Base-by-base conservation (phyloP, 1,140 invertebrate species). In the Sycophila sp. region DNA sequence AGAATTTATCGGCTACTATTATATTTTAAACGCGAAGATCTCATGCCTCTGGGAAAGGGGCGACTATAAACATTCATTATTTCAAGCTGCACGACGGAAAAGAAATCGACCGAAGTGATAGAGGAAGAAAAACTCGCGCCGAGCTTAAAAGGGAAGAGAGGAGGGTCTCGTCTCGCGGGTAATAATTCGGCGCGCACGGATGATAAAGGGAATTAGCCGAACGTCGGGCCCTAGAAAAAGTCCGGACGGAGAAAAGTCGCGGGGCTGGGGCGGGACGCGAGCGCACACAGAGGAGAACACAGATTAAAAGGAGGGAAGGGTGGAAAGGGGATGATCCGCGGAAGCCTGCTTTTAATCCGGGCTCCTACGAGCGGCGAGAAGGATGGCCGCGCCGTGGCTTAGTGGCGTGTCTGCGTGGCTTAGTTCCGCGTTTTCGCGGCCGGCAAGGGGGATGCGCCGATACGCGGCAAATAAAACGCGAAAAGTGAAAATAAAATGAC, bases 401-500 rank as follows among this genome's bases (percentile, higher is more conserved):
- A 79, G 78, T 69, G 77, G 75, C 76, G 73, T 79, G 77, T 79
- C 77, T 74, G 71, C 71, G 51, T 75, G 75, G 78, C 76, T 76
- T 79, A 77, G 76, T 75, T 75, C 53, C 75, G 17, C 19, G 42
- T 75, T 75, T 75, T 49, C 75, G 17, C 19, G 42, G 17, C 42
- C 17, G 10, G 42, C 19, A 63, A 65, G 67, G 69, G 72, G 71
- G 77, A 77, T 79, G 74, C 58, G 28, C 65, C 76, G 72, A 72
- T 76, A 73, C 68, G 71, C 72, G 76, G 72, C 77, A 77, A 80
- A 80, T 81, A 82, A 81, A 81, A 81, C 75, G 73, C 73, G 67
- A 75, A 80, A 80, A 82, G 78, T 82, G 81, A 81, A 82, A 81
- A 82, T 81, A 81, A 82, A 81, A 82, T 77, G 78, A 75, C 71